A percentile compares a stretch with the other conserved stretches of the same genome.
These are phyloP conservation scores for Andricus curvator DNA, from an alignment of 2,888 invertebrate genomes.

Conservation along the genomic window DNA sequence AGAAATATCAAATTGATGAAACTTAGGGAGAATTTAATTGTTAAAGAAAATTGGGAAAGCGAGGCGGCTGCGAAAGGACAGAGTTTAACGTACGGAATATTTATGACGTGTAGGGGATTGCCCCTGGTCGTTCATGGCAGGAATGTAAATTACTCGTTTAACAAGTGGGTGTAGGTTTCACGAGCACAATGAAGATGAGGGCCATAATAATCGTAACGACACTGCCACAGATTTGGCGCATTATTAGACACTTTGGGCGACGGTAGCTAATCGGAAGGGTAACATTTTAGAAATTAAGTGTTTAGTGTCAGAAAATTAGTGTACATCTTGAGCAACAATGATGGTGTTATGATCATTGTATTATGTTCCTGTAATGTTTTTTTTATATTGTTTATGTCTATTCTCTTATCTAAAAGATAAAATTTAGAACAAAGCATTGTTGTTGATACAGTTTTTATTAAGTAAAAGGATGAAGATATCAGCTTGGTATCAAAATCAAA, in stretches of 20 bases:
- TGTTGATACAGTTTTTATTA: too few relatives aligned
- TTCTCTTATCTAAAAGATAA: too few relatives aligned
- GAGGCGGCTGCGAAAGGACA: not conserved
- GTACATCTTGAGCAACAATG: not conserved
- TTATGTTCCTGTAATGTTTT: too few relatives aligned
- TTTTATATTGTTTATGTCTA: too few relatives aligned
- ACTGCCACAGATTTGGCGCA: constrained; percentile 34
- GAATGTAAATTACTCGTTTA: constrained; percentile 61
- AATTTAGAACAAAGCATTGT: too few relatives aligned
- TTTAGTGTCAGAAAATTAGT: constrained; percentile 22
- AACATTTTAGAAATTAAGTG: constrained; percentile 32
- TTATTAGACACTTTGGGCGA: constrained; percentile 34
- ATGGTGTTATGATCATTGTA: not conserved
- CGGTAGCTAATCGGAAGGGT: constrained; percentile 36
- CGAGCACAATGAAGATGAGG: constrained; percentile 54
- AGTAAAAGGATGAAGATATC: too few relatives aligned
- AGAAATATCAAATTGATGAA: too few relatives aligned
- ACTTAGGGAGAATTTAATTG: not conserved
- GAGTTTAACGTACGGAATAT: constrained; percentile 48
- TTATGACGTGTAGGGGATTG: constrained; percentile 58
- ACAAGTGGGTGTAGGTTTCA: constrained; percentile 57
- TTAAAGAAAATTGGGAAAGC: constrained; percentile 11
- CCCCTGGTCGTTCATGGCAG: constrained; percentile 54
- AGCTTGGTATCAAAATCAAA: too few relatives aligned
- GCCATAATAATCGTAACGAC: constrained; percentile 50